phyloP scores from a whole-genome alignment of 2,888 invertebrate species.

The Alviniconcha strummeri region DNA sequence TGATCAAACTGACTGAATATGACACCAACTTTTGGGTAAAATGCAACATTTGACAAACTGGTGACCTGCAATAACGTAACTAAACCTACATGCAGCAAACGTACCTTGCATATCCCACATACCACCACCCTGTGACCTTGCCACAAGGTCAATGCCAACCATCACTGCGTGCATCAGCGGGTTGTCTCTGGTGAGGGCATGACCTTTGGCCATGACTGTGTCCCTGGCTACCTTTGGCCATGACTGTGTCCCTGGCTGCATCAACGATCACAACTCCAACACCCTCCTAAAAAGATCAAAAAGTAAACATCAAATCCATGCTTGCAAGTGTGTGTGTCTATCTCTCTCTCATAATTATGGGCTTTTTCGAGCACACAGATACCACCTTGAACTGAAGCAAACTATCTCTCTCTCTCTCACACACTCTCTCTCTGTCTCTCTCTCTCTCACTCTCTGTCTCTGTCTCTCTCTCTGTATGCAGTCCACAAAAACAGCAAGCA shows the following conservation, averaged over 20 bases:
- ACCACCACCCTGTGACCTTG: slow-evolving; percentile 87
- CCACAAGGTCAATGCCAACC: slow-evolving; percentile 90
- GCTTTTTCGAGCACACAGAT: too few relatives aligned
- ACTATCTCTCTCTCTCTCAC: too few relatives aligned
- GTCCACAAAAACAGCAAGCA: too few relatives aligned
- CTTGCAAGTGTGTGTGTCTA: too few relatives aligned
- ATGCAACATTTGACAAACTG: too few relatives aligned
- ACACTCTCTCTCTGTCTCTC: too few relatives aligned
- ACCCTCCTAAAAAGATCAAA: slow-evolving; percentile 40
- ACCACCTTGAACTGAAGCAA: too few relatives aligned
- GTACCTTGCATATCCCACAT: slow-evolving; percentile 74
- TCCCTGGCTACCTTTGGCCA: slow-evolving; percentile 79
- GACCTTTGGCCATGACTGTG: slow-evolving; percentile 82
- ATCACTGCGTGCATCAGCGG: slow-evolving; percentile 89
- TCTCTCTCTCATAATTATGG: too few relatives aligned
- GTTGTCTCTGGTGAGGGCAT: slow-evolving; percentile 76
- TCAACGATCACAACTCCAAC: slow-evolving; percentile 83
- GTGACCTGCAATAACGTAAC: too few relatives aligned
- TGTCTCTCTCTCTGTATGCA: too few relatives aligned
- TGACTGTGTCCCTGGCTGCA: slow-evolving; percentile 81
- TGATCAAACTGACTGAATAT: not conserved
- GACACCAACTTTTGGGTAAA: not conserved
- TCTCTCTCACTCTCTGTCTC: too few relatives aligned
- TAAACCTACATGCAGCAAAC: not conserved
- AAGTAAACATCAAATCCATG: too few relatives aligned